Evolutionary conservation across 1,140 invertebrate genomes (phyloP).

Genomic region (Rhynchophorus ferrugineus): DNA sequence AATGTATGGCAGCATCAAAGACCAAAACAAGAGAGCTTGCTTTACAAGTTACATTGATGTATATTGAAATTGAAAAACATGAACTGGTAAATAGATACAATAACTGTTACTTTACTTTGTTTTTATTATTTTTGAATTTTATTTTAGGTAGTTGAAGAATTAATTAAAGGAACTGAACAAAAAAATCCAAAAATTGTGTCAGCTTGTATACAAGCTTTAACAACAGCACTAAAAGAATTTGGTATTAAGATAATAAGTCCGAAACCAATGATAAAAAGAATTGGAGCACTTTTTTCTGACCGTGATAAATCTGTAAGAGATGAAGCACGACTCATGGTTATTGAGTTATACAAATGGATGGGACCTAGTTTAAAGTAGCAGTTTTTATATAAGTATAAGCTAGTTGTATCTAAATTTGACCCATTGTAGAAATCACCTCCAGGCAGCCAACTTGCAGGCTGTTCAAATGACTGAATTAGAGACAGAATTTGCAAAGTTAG

Average conservation of each 20-base stretch:
- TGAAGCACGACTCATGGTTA: constrained; percentile 78
- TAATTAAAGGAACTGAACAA: constrained; percentile 86
- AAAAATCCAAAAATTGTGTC: constrained; percentile 94
- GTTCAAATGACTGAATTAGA: constrained; percentile 85
- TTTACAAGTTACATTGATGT: constrained; percentile 84
- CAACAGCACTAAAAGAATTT: constrained; percentile 76
- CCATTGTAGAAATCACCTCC: constrained; percentile 62
- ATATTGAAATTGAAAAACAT: constrained; percentile 92
- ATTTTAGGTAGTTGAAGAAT: constrained; percentile 61
- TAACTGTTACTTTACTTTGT: neutral
- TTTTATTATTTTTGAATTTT: too few species aligned
- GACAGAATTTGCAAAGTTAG: constrained; percentile 75
- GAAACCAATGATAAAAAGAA: constrained; percentile 84
- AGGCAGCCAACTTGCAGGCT: constrained; percentile 66
- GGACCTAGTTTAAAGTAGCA: constrained; percentile 33
- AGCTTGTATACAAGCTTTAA: constrained; percentile 71
- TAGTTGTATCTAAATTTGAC: constrained; percentile 4
- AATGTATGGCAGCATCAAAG: constrained; percentile 87
- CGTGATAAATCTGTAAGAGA: constrained; percentile 88
- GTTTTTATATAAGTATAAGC: neutral
- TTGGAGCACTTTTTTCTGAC: constrained; percentile 77
- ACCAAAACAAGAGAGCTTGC: constrained; percentile 88
- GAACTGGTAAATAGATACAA: constrained; percentile 55
- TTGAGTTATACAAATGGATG: constrained; percentile 79
- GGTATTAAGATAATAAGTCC: constrained; percentile 85